phyloP scores from a whole-genome alignment of 2,113 vertebrate genomes.

The Dipodomys stephensi region DNA sequence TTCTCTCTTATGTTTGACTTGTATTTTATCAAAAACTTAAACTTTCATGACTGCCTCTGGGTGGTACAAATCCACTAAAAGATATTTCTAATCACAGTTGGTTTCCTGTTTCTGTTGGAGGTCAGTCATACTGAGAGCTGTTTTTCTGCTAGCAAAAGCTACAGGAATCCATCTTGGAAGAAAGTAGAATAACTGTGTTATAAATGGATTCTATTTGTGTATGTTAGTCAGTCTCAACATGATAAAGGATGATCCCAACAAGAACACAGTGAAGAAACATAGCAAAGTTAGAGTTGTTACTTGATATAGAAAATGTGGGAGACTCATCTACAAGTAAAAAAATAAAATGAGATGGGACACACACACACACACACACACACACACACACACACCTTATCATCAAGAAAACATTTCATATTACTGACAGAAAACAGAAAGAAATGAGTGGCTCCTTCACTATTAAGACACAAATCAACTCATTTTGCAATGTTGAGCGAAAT shows the following conservation, averaged over 20 bases:
- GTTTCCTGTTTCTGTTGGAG: conserved; percentile 77
- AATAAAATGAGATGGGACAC: neutral
- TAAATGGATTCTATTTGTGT: neutral
- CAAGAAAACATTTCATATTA: conserved; percentile 4
- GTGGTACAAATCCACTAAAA: conserved; percentile 75
- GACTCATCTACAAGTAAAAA: neutral
- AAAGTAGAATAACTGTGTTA: neutral
- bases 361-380: neutral
- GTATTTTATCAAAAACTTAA: conserved; percentile 24
- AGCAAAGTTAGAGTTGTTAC: conserved; percentile 14
- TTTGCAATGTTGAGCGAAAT: neutral
- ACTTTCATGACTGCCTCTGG: conserved; percentile 70
- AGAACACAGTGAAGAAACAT: neutral
- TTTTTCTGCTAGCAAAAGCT: conserved; percentile 58
- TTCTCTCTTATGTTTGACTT: neutral
- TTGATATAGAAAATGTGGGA: neutral
- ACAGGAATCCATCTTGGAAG: neutral
- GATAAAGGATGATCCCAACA: neutral
- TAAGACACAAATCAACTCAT: neutral
- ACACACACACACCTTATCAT: neutral
- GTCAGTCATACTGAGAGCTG: conserved; percentile 67
- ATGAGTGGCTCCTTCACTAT: neutral
- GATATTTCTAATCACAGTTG: conserved; percentile 82
- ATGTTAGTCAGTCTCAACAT: neutral
- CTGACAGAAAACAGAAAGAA: neutral